A percentile compares a stretch with the other conserved stretches of the same genome.
Evolutionary conservation across 2,797 vertebrate genomes (phyloP).

Genomic region (Hafferia zeledoni): DNA sequence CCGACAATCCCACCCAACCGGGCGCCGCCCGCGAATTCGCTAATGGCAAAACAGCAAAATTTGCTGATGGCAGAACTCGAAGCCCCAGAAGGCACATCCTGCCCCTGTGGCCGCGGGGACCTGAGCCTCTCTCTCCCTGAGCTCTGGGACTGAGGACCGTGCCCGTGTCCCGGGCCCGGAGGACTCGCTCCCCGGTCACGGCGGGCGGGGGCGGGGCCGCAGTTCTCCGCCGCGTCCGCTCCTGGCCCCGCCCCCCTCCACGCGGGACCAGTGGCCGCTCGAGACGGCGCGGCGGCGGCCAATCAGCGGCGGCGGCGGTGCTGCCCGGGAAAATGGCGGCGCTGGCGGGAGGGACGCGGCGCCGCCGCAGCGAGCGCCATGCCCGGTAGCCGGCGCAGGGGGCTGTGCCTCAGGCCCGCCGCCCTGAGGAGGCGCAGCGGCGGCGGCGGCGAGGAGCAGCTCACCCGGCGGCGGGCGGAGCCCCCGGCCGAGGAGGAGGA

Average conservation of each 20-base stretch:
- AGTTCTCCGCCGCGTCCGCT: fast-evolving
- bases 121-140: fast-evolving
- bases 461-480: background rate
- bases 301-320: background rate
- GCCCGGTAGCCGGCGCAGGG: slow-evolving; percentile 26
- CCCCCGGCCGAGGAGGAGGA: background rate
- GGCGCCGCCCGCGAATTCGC: background rate
- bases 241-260: fast-evolving
- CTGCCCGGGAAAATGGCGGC: background rate
- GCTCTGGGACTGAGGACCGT: fast-evolving
- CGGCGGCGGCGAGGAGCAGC: background rate
- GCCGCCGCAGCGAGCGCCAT: background rate
- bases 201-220: background rate
- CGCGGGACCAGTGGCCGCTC: background rate
- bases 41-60: background rate
- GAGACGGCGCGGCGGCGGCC: background rate
- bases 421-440: background rate
- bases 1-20: background rate
- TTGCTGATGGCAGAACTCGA: background rate
- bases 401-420: background rate
- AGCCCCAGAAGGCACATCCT: background rate
- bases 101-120: fast-evolving
- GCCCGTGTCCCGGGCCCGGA: fast-evolving
- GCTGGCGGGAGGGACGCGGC: fast-evolving
- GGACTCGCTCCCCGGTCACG: fast-evolving